phyloP scores from a whole-genome alignment of 1,140 invertebrate species.

The Nasonia giraulti region DNA sequence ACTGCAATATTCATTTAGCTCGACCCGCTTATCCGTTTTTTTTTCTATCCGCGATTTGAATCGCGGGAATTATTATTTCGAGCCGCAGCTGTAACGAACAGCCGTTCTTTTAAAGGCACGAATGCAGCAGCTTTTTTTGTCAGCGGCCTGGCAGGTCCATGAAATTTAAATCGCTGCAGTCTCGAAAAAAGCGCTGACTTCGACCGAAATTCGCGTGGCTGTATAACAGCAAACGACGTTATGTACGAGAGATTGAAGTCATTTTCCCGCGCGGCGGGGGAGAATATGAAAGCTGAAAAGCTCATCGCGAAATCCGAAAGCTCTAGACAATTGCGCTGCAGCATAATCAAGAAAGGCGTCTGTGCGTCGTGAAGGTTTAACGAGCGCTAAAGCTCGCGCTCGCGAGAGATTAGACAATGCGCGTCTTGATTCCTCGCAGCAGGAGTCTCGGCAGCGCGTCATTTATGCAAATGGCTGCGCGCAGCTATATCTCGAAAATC shows the following conservation, averaged over 20 bases:
- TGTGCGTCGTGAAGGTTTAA: not conserved
- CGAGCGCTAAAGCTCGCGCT: constrained; percentile 1
- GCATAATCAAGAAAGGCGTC: not conserved
- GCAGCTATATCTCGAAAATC: not conserved
- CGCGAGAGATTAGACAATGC: constrained; percentile 11
- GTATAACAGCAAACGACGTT: no score
- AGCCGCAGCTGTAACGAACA: not conserved
- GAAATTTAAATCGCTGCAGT: constrained; percentile 29
- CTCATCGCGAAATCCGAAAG: no score
- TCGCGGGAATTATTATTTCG: not conserved
- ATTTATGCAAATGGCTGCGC: constrained; percentile 29
- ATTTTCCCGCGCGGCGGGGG: no score
- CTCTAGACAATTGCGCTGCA: not conserved
- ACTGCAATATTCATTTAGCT: not conserved
- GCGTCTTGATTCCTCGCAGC: not conserved
- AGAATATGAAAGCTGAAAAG: no score
- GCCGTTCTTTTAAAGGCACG: not conserved
- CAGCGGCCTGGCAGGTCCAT: not conserved
- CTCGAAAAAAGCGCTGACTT: not conserved
- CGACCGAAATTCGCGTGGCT: no score
- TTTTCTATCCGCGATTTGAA: constrained; percentile 7
- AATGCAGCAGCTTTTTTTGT: not conserved
- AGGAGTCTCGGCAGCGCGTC: not conserved
- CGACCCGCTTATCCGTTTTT: not conserved
- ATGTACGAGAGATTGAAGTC: no score